Evolutionary conservation across 2,113 vertebrate genomes (phyloP).

Genomic region (Gyps fulvus): DNA sequence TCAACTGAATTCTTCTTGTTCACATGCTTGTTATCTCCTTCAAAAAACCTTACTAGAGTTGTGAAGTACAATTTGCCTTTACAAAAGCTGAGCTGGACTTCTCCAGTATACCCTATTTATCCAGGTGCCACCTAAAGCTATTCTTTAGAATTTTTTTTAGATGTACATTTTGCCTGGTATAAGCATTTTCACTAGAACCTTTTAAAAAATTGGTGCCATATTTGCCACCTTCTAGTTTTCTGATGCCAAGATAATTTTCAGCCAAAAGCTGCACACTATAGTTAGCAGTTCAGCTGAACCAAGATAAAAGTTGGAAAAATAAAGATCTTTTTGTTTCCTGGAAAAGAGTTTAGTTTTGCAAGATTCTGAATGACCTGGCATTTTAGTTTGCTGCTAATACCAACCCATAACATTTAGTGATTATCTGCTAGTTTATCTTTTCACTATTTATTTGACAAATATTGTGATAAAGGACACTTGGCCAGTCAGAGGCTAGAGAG

Average conservation of each 20-base stretch:
- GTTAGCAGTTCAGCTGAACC: background rate
- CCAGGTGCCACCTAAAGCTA: background rate
- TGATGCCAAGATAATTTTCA: constrained; percentile 24
- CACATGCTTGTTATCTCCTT: background rate
- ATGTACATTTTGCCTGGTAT: background rate
- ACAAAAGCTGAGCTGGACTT: background rate
- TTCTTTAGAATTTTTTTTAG: background rate
- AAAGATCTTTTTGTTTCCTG: background rate
- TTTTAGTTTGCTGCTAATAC: constrained; percentile 20
- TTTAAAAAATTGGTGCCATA: background rate
- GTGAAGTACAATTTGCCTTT: background rate
- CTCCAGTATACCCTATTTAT: background rate
- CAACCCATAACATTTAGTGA: background rate
- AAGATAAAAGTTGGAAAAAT: background rate
- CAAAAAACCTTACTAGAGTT: background rate
- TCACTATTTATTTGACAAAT: constrained; percentile 8
- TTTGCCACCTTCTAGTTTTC: constrained; percentile 8
- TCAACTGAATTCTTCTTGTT: background rate
- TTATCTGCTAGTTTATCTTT: constrained; percentile 34
- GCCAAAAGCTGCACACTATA: background rate
- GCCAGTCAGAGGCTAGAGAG: background rate
- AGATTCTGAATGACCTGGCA: constrained; percentile 2
- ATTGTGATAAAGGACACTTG: background rate
- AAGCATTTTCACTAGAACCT: background rate
- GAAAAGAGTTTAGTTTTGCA: background rate